phyloP scores from a whole-genome alignment of 2,797 vertebrate genomes.

The Bradypus variegatus region DNA sequence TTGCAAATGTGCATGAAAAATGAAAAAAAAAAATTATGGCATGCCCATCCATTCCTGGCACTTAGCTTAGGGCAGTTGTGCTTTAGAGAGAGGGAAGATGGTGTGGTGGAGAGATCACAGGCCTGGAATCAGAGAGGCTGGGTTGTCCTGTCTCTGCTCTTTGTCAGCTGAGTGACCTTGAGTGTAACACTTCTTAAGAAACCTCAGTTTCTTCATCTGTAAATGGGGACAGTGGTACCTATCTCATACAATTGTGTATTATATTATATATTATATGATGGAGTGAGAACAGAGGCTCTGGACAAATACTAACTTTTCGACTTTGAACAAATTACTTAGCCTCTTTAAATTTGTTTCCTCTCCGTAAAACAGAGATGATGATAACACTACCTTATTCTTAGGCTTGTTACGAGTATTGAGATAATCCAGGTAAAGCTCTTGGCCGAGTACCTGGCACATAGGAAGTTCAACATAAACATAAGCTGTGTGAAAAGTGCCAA shows the following conservation, averaged over 20 bases:
- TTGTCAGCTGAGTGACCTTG: not conserved
- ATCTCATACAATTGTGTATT: not conserved
- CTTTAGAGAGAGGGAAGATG: not conserved
- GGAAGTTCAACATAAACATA: not conserved
- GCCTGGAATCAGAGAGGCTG: not conserved
- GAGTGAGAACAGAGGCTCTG: not conserved
- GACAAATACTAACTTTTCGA: not conserved
- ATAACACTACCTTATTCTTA: not conserved
- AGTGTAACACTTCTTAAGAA: not conserved
- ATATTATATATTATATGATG: not conserved
- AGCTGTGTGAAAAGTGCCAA: not conserved
- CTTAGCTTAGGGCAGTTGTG: not conserved
- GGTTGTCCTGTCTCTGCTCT: not conserved
- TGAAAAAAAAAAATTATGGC: not conserved
- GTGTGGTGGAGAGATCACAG: not conserved
- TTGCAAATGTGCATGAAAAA: too few species aligned
- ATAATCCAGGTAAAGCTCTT: not conserved
- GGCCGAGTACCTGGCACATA: not conserved
- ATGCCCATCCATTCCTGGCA: not conserved
- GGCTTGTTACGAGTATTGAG: not conserved
- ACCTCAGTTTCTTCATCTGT: not conserved
- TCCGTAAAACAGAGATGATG: not conserved
- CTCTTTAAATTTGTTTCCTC: slow-evolving; percentile 17
- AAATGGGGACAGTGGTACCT: not conserved
- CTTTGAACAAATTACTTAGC: not conserved